These are phyloP conservation scores for Scaptomyza cyrtandrae DNA, from an alignment of 2,888 invertebrate species.

Conservation along the genomic window DNA sequence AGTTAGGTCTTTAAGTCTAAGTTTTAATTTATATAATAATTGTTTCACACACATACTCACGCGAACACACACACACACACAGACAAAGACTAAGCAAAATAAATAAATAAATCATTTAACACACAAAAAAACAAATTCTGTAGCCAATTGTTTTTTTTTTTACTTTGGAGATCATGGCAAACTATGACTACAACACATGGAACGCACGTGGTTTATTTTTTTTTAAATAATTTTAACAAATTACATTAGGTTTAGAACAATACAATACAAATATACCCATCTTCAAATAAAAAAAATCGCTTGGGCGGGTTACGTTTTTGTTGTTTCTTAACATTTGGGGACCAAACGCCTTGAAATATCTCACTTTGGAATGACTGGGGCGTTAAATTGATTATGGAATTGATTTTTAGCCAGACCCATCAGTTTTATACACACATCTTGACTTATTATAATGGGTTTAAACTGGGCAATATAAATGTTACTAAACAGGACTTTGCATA, in stretches of 20 bases:
- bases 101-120: slow-evolving; percentile 77
- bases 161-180: slow-evolving; percentile 40
- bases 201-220: slow-evolving; percentile 27
- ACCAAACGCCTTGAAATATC: slow-evolving; percentile 16
- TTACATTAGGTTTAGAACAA: slow-evolving; percentile 12
- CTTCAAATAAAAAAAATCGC: slow-evolving; percentile 49
- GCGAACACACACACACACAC: slow-evolving; percentile 30
- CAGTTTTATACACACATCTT: slow-evolving; percentile 2
- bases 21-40: slow-evolving; percentile 66
- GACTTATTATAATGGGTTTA: background rate
- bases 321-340: background rate
- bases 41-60: slow-evolving; percentile 55
- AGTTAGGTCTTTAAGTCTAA: slow-evolving; percentile 59
- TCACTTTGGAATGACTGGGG: slow-evolving; percentile 50
- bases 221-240: slow-evolving; percentile 31
- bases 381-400: slow-evolving; percentile 10
- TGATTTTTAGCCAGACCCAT: slow-evolving; percentile 16
- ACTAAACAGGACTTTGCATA: slow-evolving; percentile 8
- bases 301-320: slow-evolving; percentile 62
- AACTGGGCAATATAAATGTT: slow-evolving; percentile 24
- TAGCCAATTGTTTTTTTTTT: slow-evolving; percentile 27
- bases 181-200: slow-evolving; percentile 39
- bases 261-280: slow-evolving; percentile 20
- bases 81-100: slow-evolving; percentile 58
- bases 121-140: slow-evolving; percentile 30